These are phyloP conservation scores for Pandion haliaetus DNA, from an alignment of 2,113 vertebrate species.

Conservation along the genomic window DNA sequence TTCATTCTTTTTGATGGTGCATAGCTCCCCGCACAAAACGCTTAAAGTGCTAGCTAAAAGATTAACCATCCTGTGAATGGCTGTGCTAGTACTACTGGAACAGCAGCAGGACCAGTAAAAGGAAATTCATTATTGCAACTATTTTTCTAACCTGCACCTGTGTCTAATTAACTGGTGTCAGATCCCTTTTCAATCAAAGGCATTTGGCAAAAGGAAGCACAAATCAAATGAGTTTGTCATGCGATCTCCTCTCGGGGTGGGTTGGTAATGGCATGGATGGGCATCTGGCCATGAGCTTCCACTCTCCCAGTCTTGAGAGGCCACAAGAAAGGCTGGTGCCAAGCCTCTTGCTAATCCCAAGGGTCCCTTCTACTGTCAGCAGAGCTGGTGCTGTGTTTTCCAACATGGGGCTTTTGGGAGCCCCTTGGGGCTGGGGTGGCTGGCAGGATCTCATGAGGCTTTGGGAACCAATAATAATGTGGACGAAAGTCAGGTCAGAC, in stretches of 20 bases:
- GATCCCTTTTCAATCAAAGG: not conserved
- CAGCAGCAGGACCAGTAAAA: not conserved
- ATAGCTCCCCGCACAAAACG: not conserved
- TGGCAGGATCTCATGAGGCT: not conserved
- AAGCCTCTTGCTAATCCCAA: not conserved
- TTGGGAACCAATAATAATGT: not conserved
- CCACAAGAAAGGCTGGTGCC: not conserved
- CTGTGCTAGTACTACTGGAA: not conserved
- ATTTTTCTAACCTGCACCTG: conserved; percentile 4
- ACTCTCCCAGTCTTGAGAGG: not conserved
- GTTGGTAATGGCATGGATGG: not conserved
- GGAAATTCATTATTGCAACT: conserved; percentile 13
- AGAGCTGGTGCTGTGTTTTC: not conserved
- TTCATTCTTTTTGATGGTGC: conserved; percentile 38
- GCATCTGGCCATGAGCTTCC: not conserved
- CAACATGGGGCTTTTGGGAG: not conserved
- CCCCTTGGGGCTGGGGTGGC: not conserved
- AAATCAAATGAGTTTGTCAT: not conserved
- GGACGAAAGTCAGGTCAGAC: not conserved
- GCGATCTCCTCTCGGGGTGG: fast-evolving
- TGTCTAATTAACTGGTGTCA: not conserved
- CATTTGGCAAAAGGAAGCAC: not conserved
- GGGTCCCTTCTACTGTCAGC: not conserved
- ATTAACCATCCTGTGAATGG: conserved; percentile 8
- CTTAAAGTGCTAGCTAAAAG: conserved; percentile 27